These are phyloP conservation scores for Oncopodura yosiiana DNA, from an alignment of 1,140 invertebrate genomes.

Conservation along the genomic window DNA sequence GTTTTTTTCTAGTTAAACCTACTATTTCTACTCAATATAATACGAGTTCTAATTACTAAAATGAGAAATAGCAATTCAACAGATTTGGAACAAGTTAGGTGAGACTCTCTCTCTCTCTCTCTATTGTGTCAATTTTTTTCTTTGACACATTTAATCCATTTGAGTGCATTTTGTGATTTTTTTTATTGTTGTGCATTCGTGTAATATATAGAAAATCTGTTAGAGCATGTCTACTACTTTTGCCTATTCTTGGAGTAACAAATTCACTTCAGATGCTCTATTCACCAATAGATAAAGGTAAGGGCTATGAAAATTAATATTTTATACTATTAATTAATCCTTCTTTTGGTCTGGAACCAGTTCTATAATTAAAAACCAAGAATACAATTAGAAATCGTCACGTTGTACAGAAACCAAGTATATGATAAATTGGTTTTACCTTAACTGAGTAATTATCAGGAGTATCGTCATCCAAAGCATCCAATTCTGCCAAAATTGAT, in stretches of 20 bases:
- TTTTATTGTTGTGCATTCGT: constrained; percentile 12
- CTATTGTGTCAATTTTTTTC: background rate
- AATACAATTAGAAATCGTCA: too few relatives aligned
- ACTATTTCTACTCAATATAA: constrained; percentile 46
- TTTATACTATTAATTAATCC: too few relatives aligned
- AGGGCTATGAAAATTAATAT: too few relatives aligned
- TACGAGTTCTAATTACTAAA: constrained; percentile 49
- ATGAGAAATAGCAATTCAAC: constrained; percentile 44
- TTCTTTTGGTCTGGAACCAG: too few relatives aligned
- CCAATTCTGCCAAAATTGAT: too few relatives aligned
- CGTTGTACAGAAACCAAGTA: too few relatives aligned
- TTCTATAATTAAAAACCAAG: too few relatives aligned
- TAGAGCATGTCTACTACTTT: constrained; percentile 42
- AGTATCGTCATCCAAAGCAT: too few relatives aligned
- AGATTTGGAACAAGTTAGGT: constrained; percentile 48
- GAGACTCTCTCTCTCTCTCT: constrained; percentile 17
- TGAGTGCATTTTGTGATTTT: background rate
- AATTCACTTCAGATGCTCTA: constrained; percentile 42
- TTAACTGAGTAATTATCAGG: too few relatives aligned
- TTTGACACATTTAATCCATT: background rate
- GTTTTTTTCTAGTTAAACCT: constrained; percentile 44
- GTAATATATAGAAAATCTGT: constrained; percentile 44
- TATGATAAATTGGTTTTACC: too few relatives aligned
- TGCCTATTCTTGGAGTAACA: constrained; percentile 43
- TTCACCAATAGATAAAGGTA: constrained; percentile 37